phyloP scores from a whole-genome alignment of 1,140 invertebrate species.

The Cherax quadricarinatus region DNA sequence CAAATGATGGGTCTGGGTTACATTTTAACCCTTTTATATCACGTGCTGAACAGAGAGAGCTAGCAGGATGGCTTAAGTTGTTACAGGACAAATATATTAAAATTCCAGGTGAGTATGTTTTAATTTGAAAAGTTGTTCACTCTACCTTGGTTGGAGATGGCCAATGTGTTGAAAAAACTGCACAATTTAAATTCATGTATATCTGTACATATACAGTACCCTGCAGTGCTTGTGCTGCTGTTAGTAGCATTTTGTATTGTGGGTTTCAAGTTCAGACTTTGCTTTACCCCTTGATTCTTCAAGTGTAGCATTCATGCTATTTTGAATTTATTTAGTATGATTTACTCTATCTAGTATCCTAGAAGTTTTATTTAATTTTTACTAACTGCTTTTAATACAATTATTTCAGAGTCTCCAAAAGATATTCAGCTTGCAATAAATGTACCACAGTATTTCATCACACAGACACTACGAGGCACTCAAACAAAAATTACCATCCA shows the following conservation, averaged over 20 bases:
- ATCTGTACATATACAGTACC: too few species aligned
- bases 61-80: constrained; percentile 91
- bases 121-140: too few species aligned
- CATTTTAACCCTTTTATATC: constrained; percentile 93
- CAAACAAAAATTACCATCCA: constrained; percentile 15
- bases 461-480: constrained; percentile 36
- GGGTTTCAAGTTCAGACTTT: too few species aligned
- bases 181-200: too few species aligned
- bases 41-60: constrained; percentile 90
- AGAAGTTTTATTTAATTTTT: neutral
- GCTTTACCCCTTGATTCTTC: too few species aligned
- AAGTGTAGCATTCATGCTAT: too few species aligned
- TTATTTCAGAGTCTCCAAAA: constrained; percentile 4
- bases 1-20: constrained; percentile 92
- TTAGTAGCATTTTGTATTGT: too few species aligned
- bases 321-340: too few species aligned
- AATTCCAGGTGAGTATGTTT: constrained; percentile 37
- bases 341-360: too few species aligned
- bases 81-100: constrained; percentile 51
- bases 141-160: too few species aligned
- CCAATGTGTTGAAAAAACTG: too few species aligned
- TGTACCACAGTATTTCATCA: constrained; percentile 51
- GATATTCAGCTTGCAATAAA: constrained; percentile 24
- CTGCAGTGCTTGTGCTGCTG: too few species aligned
- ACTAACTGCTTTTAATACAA: neutral